A percentile compares a stretch with the other conserved stretches of the same genome.
Evolutionary conservation across 2,113 vertebrate genomes (phyloP).

Genomic region (Myrmecobius fasciatus): DNA sequence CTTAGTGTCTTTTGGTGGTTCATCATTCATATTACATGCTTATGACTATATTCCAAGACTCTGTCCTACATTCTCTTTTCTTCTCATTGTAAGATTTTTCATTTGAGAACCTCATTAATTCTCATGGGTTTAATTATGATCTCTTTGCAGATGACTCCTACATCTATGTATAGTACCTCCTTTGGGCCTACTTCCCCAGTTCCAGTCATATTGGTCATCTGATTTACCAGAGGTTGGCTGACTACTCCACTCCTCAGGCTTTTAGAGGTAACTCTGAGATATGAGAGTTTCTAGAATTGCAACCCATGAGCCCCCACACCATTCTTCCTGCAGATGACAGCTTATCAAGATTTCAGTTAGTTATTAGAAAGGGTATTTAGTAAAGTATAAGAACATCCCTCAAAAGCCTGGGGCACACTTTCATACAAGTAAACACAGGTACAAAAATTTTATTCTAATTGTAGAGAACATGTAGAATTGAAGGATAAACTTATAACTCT

Average conservation of each 20-base stretch:
- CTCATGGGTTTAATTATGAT: not conserved
- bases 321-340: not conserved
- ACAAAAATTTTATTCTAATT: not conserved
- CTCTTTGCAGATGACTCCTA: not conserved
- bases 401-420: not conserved
- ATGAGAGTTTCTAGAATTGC: not conserved
- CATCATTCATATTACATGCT: not conserved
- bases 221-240: not conserved
- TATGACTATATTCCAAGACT: not conserved
- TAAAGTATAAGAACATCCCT: not conserved
- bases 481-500: not conserved
- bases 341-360: not conserved
- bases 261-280: not conserved
- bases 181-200: not conserved
- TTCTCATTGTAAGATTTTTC: not conserved
- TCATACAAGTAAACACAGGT: not conserved
- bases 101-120: not conserved
- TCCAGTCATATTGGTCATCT: not conserved
- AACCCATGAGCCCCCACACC: not conserved
- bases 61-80: not conserved
- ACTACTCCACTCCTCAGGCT: not conserved
- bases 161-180: not conserved
- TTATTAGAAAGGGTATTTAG: not conserved
- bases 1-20: not conserved
- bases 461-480: not conserved